Percentiles rank a stretch among this genome's conserved stretches.
Conservation (phyloP, 2,888 invertebrate genomes). For the Cantharis lateralis region DNA sequence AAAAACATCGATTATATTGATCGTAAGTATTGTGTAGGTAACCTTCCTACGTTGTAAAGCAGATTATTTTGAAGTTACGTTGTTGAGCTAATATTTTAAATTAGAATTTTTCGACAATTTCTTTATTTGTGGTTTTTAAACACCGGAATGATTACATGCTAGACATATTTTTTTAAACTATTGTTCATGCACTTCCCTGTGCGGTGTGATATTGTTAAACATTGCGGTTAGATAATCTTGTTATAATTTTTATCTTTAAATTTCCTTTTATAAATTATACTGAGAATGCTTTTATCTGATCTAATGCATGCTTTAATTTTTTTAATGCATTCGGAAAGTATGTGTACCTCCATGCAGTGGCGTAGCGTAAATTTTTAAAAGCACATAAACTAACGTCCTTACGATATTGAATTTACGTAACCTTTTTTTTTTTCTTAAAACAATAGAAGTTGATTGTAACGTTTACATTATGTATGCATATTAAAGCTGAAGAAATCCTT, state of each 20-base stretch:
- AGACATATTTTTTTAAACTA: not conserved
- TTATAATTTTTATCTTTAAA: not conserved
- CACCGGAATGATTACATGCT: not conserved
- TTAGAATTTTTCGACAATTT: not conserved
- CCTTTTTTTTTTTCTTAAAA: not conserved
- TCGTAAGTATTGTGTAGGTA: not conserved
- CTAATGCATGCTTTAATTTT: not conserved
- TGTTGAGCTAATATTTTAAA: not conserved
- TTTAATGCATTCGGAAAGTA: not conserved
- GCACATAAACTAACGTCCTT: no score
- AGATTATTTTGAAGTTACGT: not conserved
- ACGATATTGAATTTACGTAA: not conserved
- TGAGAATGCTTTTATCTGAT: not conserved
- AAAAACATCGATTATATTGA: not conserved
- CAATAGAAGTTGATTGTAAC: no score
- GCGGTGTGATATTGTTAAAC: not conserved
- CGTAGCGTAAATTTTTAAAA: not conserved
- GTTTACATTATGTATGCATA: not conserved
- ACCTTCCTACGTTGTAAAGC: not conserved
- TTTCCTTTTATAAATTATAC: not conserved
- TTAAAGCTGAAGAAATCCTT: not conserved
- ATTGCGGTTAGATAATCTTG: not conserved
- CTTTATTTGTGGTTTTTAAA: not conserved
- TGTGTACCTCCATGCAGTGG: not conserved
- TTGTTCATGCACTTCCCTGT: not conserved